Percentiles rank a stretch among this genome's conserved stretches.
Conservation (phyloP, 2,797 vertebrate species). For the Bradypodion ventrale region DNA sequence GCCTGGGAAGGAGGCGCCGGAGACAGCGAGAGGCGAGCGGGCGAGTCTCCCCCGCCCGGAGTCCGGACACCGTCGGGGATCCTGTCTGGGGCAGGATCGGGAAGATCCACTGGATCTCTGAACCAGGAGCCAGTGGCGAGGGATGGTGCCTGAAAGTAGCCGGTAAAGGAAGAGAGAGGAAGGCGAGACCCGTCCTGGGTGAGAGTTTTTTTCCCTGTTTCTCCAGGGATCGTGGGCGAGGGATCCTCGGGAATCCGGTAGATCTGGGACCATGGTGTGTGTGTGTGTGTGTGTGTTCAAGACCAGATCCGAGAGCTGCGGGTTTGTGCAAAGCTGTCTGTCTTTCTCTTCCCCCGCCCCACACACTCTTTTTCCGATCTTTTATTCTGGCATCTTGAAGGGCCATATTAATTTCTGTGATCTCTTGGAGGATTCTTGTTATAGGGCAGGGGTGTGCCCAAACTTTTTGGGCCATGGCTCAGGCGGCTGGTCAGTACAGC, state of each 20-base stretch:
- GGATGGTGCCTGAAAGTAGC: not conserved
- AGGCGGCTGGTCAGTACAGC: too few species aligned
- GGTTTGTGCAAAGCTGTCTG: too few species aligned
- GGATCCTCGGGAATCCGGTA: not conserved
- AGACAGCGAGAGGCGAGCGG: not conserved
- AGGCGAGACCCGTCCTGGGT: not conserved
- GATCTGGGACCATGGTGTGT: not conserved
- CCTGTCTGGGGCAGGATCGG: not conserved
- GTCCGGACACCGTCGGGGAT: not conserved
- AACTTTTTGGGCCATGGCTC: too few species aligned
- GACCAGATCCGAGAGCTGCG: not conserved
- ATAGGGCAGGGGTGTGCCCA: too few species aligned
- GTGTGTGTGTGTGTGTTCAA: not conserved
- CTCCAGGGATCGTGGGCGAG: not conserved
- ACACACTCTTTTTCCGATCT: fast-evolving
- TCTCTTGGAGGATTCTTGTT: too few species aligned
- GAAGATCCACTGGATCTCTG: not conserved
- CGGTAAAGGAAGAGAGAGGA: not conserved
- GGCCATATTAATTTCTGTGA: too few species aligned
- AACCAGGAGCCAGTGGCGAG: not conserved
- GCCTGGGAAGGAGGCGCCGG: not conserved
- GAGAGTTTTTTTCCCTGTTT: not conserved
- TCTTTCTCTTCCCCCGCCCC: too few species aligned
- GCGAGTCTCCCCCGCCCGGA: too few species aligned
- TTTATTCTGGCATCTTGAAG: too few species aligned